Evolutionary conservation across 2,888 invertebrate species (phyloP), one percentile per base, ranked within the genome.

Genomic region (Tigriopus californicus): DNA sequence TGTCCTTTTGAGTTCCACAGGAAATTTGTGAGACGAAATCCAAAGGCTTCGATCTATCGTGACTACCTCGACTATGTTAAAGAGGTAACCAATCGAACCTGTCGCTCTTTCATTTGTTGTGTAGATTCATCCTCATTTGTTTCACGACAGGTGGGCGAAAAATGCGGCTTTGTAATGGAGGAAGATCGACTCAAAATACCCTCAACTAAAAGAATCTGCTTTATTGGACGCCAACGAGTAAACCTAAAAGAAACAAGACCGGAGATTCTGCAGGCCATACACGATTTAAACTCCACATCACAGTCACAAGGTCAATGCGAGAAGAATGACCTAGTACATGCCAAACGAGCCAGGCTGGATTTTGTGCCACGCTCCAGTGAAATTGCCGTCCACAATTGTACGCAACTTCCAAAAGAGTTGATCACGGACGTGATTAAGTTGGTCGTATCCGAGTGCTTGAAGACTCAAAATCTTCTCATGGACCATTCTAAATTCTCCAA

Each of bases 1-100:
- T 98, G 98, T 71, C 80, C 87, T 0, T 90, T 79, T 71, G 90
- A 94, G 69, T 90, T 97, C 68, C 80, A 83, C 70, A 85, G 89
- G 1, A 92, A 90, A 73, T 94, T 84, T 73, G 81, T 81, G 68
- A 75, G 85, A 47, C 72, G 75, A 63, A 78, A 81, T 68, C 79
- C 83, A 0, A 13, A 15, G 25, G 8, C n/a, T 5, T 41, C 15
- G n/a, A 42, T 56, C 61, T 61, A 94, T 68, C 76, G 69, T 8
- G 68, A 70, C 18, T 77, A 77, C 65, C 65, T 76, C 22, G 67
- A 70, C 51, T 76, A 70, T 64, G 67, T 77, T 18, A 63, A 66
- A 44, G 65, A 68, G 44, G 67, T 77, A 13, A n/a, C n/a, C n/a
- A n/a, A n/a, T n/a, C n/a, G n/a, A n/a, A n/a, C n/a, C n/a, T n/a